Conservation (phyloP, 2,113 vertebrate genomes). For the Catharus minimus region DNA sequence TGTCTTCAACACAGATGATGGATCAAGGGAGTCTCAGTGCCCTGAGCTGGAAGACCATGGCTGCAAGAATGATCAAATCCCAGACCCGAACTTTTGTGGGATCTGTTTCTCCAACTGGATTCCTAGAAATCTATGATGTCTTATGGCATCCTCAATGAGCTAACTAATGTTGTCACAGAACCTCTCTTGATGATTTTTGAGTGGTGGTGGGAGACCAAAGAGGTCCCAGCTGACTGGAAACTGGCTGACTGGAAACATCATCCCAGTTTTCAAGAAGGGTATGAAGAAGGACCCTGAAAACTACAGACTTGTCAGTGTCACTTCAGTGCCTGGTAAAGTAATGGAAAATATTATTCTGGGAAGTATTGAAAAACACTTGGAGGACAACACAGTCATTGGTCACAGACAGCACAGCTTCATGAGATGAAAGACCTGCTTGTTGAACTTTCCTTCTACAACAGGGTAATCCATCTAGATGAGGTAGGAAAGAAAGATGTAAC, state of each 20-base stretch:
- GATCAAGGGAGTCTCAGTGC: not conserved
- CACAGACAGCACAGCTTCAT: not conserved
- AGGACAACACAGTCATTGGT: not conserved
- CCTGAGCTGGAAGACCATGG: not conserved
- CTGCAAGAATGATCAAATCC: not conserved
- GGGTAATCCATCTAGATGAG: too few species aligned
- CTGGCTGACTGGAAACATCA: not conserved
- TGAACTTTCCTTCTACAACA: not conserved
- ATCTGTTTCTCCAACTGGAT: not conserved
- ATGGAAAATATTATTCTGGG: not conserved
- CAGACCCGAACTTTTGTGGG: not conserved
- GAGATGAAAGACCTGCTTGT: not conserved
- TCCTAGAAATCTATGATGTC: not conserved
- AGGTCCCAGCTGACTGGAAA: not conserved
- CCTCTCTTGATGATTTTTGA: not conserved
- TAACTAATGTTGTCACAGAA: not conserved
- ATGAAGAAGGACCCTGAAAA: not conserved
- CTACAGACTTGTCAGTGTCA: not conserved
- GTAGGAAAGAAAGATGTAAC: not conserved
- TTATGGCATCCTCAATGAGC: not conserved
- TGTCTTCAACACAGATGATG: not conserved
- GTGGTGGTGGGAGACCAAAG: not conserved
- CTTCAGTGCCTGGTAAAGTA: not conserved
- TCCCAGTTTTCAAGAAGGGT: not conserved
- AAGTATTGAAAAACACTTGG: not conserved